Conservation (phyloP, 2,113 vertebrate species). For the Sylvietta virens region DNA sequence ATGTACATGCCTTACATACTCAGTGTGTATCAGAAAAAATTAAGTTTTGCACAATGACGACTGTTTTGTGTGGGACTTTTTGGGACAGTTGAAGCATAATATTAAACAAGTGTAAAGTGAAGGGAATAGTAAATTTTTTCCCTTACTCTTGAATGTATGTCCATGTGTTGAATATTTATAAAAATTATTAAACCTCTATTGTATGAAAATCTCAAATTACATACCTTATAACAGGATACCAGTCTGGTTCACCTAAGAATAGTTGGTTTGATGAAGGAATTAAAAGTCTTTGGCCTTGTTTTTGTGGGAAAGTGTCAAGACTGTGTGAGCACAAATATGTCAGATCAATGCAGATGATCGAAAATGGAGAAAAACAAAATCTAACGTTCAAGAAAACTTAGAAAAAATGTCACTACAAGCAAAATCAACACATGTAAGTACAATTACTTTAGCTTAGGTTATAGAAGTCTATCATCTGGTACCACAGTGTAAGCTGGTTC, state of each 20-base stretch:
- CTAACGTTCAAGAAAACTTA: background rate
- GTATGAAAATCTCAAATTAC: background rate
- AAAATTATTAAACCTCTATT: background rate
- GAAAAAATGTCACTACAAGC: background rate
- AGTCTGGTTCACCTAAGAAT: background rate
- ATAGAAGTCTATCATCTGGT: background rate
- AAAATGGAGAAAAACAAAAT: background rate
- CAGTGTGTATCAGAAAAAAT: background rate
- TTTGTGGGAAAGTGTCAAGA: rapidly evolving
- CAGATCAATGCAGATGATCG: background rate
- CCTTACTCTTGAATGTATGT: background rate
- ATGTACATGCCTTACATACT: background rate
- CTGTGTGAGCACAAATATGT: background rate
- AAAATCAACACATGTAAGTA: background rate
- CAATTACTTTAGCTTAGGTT: background rate
- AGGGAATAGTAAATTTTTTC: background rate
- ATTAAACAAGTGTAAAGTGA: background rate
- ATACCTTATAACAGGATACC: background rate
- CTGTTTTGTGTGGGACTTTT: background rate
- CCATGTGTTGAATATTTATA: background rate
- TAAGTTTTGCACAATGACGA: background rate
- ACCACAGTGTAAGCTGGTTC: background rate
- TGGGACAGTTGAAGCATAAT: background rate
- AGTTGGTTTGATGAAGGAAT: background rate
- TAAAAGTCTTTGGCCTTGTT: background rate